Evolutionary conservation across 2,797 vertebrate genomes (phyloP).

Genomic region (Acomys russatus): DNA sequence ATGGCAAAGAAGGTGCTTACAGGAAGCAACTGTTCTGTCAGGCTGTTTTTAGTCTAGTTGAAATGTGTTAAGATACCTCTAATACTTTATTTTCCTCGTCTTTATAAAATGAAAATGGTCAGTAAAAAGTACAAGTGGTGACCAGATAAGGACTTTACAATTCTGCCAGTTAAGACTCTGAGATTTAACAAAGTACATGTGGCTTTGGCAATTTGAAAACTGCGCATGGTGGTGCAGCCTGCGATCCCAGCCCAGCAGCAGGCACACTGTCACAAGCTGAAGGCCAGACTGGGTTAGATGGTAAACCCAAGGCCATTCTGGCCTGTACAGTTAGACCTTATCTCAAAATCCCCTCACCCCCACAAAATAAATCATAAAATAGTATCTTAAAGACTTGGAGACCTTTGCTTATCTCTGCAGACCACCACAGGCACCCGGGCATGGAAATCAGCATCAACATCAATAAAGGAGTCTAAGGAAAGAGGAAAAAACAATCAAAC

Average conservation of each 20-base stretch:
- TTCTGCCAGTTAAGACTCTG: not conserved
- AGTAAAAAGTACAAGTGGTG: slow-evolving; percentile 37
- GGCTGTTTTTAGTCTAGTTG: not conserved
- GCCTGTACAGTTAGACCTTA: not conserved
- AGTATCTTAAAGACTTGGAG: slow-evolving; percentile 73
- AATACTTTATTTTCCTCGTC: slow-evolving; percentile 41
- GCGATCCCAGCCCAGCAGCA: not conserved
- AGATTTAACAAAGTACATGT: slow-evolving; percentile 4
- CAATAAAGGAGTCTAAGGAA: slow-evolving; percentile 91
- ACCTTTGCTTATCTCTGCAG: slow-evolving; percentile 97
- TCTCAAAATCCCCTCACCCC: not conserved
- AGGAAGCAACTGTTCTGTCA: slow-evolving; percentile 2
- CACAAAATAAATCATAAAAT: not conserved
- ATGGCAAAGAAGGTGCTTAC: not conserved
- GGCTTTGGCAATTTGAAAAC: slow-evolving; percentile 39
- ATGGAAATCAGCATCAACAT: slow-evolving; percentile 97
- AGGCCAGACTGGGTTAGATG: not conserved
- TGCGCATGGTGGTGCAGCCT: not conserved
- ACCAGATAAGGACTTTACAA: not conserved
- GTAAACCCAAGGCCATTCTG: not conserved
- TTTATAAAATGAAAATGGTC: slow-evolving; percentile 10
- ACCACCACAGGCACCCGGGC: slow-evolving; percentile 95
- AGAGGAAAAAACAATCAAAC: slow-evolving; percentile 80
- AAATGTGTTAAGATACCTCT: slow-evolving; percentile 37
- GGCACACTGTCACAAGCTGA: not conserved